Evolutionary conservation across 1,140 invertebrate genomes (phyloP).

Genomic region (Zaprionus kolodkinae): DNA sequence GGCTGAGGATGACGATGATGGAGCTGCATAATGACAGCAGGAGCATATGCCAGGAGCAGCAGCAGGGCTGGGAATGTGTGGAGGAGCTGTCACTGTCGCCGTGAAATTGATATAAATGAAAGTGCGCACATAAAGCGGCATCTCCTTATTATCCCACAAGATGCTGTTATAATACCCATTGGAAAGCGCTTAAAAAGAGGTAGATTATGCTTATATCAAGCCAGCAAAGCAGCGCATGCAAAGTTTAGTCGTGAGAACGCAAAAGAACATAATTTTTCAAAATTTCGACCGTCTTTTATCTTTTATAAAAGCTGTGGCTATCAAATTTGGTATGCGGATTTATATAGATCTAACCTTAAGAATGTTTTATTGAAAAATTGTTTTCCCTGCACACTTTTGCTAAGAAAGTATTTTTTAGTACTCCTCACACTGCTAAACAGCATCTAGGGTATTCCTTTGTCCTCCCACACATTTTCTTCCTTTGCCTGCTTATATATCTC

Average conservation of each 20-base stretch:
- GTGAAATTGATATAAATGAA: constrained; percentile 77
- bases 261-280: background rate
- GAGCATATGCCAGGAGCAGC: constrained; percentile 11
- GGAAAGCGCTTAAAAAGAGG: background rate
- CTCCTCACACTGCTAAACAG: background rate
- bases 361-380: no score
- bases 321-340: background rate
- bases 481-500: background rate
- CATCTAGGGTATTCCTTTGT: background rate
- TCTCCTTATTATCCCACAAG: constrained; percentile 53
- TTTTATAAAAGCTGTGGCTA: background rate
- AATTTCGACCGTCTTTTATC: background rate
- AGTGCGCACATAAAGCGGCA: constrained; percentile 61
- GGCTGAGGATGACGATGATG: background rate
- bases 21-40: constrained; percentile 63
- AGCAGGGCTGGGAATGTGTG: background rate
- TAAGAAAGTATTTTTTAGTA: background rate
- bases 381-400: background rate
- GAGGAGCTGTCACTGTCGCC: constrained; percentile 14
- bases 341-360: no score
- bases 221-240: no score
- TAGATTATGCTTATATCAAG: background rate
- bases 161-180: background rate
- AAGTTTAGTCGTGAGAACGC: rapidly evolving
- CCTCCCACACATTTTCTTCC: no score